Evolutionary conservation across 2,113 vertebrate species (phyloP).

Genomic region (Saimiri boliviensis): DNA sequence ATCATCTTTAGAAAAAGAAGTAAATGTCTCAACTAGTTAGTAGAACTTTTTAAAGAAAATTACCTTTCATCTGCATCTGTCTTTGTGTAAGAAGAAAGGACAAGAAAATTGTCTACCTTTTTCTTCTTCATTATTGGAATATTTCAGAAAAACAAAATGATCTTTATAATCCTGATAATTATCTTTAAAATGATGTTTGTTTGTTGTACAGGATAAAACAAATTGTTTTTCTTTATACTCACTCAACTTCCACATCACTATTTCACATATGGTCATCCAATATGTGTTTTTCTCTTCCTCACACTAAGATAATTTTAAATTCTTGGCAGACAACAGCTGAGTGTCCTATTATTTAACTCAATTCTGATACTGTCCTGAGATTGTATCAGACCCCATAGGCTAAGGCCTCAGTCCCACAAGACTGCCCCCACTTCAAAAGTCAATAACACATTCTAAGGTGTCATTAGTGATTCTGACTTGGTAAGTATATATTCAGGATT

Average conservation of each 20-base stretch:
- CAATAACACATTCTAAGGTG: too few relatives aligned
- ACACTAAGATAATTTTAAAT: neutral
- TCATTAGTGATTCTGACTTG: neutral
- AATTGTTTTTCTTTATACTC: neutral
- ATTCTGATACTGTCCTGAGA: neutral
- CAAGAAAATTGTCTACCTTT: neutral
- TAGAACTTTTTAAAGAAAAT: neutral
- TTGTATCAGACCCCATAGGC: neutral
- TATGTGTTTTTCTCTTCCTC: neutral
- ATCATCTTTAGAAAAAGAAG: neutral
- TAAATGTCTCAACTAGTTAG: constrained; percentile 21
- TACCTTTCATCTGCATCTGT: neutral
- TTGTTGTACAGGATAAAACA: neutral
- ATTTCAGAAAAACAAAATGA: constrained; percentile 24
- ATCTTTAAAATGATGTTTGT: neutral
- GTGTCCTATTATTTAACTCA: neutral
- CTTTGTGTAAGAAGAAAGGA: neutral
- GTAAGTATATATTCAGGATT: neutral
- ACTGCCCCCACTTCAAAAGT: neutral
- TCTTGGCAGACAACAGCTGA: neutral
- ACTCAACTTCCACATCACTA: neutral
- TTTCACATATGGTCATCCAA: neutral
- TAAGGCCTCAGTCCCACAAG: neutral
- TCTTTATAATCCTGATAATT: neutral
- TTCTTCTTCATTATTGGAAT: neutral